Conservation (phyloP, 2,113 vertebrate species). For the Pangasianodon hypophthalmus region DNA sequence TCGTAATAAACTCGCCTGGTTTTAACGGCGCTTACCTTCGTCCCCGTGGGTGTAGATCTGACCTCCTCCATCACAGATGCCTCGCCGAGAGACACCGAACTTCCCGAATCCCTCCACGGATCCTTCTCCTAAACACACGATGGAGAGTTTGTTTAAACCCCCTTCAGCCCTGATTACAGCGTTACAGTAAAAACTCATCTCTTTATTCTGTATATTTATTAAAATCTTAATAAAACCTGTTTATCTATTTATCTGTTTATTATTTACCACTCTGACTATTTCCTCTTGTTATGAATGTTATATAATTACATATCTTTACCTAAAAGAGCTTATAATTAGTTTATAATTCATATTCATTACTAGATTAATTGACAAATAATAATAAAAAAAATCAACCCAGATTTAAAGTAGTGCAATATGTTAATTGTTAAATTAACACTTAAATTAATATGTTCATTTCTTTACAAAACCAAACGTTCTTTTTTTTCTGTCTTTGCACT, state of each 20-base stretch:
- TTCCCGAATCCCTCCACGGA: constrained; percentile 18
- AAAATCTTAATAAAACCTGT: background rate
- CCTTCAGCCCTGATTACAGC: background rate
- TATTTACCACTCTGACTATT: background rate
- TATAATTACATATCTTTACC: background rate
- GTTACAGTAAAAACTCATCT: background rate
- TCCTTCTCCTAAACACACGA: constrained; percentile 36
- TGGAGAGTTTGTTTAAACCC: background rate
- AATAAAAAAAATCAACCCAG: background rate
- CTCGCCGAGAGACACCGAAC: constrained; percentile 26
- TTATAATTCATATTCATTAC: background rate
- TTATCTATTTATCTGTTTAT: background rate
- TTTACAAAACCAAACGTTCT: background rate
- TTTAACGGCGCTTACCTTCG: constrained; percentile 63
- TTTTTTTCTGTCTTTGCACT: background rate
- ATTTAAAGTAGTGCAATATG: background rate
- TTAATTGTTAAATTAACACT: background rate
- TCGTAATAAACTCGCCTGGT: background rate
- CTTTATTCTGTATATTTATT: too few species aligned
- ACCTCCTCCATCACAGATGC: constrained; percentile 26
- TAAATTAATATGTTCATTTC: background rate
- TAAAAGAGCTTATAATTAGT: background rate
- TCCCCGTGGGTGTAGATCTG: constrained; percentile 33
- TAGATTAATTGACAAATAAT: background rate
- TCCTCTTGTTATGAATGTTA: background rate